These are phyloP conservation scores for Gymnocypris eckloni DNA, from an alignment of 2,797 vertebrate genomes.

Conservation along the genomic window DNA sequence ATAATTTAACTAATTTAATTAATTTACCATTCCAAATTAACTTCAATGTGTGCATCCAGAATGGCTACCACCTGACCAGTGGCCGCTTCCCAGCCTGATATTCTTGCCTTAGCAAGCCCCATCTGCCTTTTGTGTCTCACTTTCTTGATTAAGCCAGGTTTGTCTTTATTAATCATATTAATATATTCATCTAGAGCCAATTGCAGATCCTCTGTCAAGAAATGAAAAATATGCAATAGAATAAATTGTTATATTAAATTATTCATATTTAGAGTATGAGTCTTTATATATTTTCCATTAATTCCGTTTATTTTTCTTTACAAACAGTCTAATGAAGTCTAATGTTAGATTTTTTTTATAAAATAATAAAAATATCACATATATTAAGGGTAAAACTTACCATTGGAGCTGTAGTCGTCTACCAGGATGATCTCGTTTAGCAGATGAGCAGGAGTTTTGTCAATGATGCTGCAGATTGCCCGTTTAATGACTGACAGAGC, in stretches of 20 bases:
- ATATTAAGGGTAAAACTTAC: constrained; percentile 55
- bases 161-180: constrained; percentile 64
- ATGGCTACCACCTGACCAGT: constrained; percentile 81
- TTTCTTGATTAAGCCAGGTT: constrained; percentile 72
- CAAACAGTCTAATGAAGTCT: neutral
- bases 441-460: constrained; percentile 75
- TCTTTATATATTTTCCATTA: too few relatives aligned
- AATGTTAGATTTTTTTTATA: neutral
- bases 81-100: constrained; percentile 79
- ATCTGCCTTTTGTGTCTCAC: constrained; percentile 72
- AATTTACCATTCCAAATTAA: constrained; percentile 72
- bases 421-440: constrained; percentile 84
- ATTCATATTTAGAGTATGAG: too few relatives aligned
- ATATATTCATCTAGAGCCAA: constrained; percentile 70
- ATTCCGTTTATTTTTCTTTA: neutral
- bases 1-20: too few relatives aligned
- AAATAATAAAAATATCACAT: neutral
- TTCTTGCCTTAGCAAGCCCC: constrained; percentile 78
- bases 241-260: neutral
- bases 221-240: neutral
- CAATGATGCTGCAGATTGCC: constrained; percentile 78
- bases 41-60: constrained; percentile 84
- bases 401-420: constrained; percentile 80
- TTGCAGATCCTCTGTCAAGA: constrained; percentile 72
- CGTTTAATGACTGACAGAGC: constrained; percentile 80